A percentile compares a stretch with the other conserved stretches of the same genome.
These are phyloP conservation scores for Lithophane socia DNA, from an alignment of 2,888 invertebrate genomes.

Conservation along the genomic window DNA sequence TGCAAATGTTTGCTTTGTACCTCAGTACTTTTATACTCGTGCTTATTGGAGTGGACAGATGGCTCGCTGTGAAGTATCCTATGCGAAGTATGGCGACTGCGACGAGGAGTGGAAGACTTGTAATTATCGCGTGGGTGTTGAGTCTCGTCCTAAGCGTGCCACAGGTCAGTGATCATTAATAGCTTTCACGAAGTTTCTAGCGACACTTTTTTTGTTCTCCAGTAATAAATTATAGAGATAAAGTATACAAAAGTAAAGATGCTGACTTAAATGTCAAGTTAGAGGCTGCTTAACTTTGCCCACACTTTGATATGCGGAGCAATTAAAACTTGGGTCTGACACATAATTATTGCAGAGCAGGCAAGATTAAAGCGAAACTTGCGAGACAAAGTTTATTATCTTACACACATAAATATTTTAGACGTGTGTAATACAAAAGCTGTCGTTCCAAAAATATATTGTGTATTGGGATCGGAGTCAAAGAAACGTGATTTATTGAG, in stretches of 20 bases:
- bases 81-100: constrained; percentile 93
- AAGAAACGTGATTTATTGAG: constrained; percentile 30
- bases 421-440: background rate
- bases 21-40: constrained; percentile 95
- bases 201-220: constrained; percentile 16
- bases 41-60: constrained; percentile 95
- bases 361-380: constrained; percentile 28
- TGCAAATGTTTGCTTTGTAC: constrained; percentile 95
- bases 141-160: constrained; percentile 94
- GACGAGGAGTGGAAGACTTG: constrained; percentile 92
- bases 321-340: constrained; percentile 69
- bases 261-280: constrained; percentile 51
- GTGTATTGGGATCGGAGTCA: constrained; percentile 3
- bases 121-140: constrained; percentile 93
- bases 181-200: constrained; percentile 34
- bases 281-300: constrained; percentile 39
- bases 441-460: constrained; percentile 8
- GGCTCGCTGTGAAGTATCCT: constrained; percentile 95
- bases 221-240: constrained; percentile 13
- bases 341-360: constrained; percentile 24
- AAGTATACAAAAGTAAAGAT: constrained; percentile 25
- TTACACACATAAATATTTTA: constrained; percentile 7
- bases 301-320: constrained; percentile 49
- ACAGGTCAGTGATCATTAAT: constrained; percentile 91
- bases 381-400: constrained; percentile 4